Evolutionary conservation across 1,140 invertebrate genomes (phyloP).

Genomic region (Lanistes nyassanus): DNA sequence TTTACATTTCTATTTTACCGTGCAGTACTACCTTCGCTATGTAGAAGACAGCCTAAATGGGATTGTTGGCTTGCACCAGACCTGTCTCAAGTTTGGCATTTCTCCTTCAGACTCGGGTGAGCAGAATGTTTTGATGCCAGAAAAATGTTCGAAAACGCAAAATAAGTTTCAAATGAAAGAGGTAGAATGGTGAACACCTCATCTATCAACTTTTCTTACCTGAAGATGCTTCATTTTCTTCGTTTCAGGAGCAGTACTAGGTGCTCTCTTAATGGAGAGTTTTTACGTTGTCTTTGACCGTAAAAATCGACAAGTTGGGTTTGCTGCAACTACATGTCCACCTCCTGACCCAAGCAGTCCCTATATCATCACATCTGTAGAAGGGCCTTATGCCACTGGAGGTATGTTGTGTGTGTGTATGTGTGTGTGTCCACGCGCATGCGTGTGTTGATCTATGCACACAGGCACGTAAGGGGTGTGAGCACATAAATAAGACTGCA

Average conservation of each 20-base stretch:
- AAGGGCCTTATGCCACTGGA: constrained; percentile 32
- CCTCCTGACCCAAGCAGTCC: constrained; percentile 19
- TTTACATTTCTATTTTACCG: constrained; percentile 10
- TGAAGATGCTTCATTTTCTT: neutral
- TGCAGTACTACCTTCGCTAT: constrained; percentile 59
- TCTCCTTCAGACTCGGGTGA: constrained; percentile 7
- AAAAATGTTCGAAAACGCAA: too few species aligned
- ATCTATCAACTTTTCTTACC: too few species aligned
- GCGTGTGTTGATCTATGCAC: neutral
- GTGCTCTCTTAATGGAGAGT: constrained; percentile 64
- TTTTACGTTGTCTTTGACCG: constrained; percentile 64
- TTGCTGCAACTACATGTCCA: constrained; percentile 55
- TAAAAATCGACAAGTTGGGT: constrained; percentile 50
- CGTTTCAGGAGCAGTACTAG: constrained; percentile 58
- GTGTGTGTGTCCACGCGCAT: too few species aligned
- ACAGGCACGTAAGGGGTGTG: constrained; percentile 34
- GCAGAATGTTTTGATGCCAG: neutral
- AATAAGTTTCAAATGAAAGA: too few species aligned
- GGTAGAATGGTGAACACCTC: too few species aligned
- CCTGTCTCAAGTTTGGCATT: constrained; percentile 27
- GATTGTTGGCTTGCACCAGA: constrained; percentile 14
- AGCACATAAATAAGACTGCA: too few species aligned
- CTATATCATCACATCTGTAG: too few species aligned
- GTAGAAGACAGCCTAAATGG: constrained; percentile 27
- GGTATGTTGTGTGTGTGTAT: constrained; percentile 17